These are phyloP conservation scores for Eupeodes luniger DNA, from an alignment of 2,888 invertebrate species.

Conservation along the genomic window DNA sequence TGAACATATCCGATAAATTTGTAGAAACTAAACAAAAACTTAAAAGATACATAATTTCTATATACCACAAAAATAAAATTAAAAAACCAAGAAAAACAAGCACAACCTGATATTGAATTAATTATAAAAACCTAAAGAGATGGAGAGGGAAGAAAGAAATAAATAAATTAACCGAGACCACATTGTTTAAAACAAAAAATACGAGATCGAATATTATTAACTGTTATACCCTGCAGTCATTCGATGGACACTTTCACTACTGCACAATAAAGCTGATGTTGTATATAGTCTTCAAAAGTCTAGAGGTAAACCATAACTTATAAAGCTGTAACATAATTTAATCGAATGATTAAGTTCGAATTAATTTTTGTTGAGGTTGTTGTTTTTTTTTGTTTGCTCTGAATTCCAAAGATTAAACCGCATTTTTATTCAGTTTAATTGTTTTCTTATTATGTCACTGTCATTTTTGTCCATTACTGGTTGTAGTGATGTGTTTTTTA, in stretches of 20 bases:
- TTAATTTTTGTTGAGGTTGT: constrained; percentile 44
- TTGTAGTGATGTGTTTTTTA: not conserved
- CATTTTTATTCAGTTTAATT: constrained; percentile 22
- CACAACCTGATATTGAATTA: constrained; percentile 26
- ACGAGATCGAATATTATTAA: not conserved
- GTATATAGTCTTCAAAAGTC: not conserved
- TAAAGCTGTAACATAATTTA: constrained; percentile 1
- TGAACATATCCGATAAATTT: constrained; percentile 22
- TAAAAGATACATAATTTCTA: too few relatives aligned
- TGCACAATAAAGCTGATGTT: not conserved
- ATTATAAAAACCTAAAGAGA: constrained; percentile 1
- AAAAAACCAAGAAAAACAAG: constrained; percentile 1
- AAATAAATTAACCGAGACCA: constrained; percentile 29
- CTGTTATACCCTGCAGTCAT: constrained; percentile 19
- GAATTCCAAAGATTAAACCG: constrained; percentile 57
- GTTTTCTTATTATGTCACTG: constrained; percentile 45
- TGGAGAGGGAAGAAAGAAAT: not conserved
- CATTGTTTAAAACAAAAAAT: not conserved
- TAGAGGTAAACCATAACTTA: too few relatives aligned
- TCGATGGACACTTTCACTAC: constrained; percentile 31
- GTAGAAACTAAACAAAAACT: not conserved
- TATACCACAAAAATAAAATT: not conserved
- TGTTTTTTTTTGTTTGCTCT: not conserved
- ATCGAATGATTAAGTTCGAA: constrained; percentile 51
- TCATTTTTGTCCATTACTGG: constrained; percentile 9